Conservation (phyloP, 2,888 invertebrate genomes). For the Rhagonycha fulva region DNA sequence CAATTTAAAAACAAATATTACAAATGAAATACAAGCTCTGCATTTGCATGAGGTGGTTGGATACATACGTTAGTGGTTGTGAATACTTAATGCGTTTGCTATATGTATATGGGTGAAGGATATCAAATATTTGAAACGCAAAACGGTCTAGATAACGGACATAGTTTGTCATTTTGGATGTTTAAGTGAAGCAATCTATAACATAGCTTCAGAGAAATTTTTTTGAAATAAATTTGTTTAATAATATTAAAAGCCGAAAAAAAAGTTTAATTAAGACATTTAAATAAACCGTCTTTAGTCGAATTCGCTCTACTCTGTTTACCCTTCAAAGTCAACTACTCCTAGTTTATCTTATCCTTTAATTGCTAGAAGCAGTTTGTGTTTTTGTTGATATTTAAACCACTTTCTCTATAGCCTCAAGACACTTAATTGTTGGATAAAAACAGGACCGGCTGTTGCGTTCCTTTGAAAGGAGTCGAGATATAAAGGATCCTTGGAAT, state of each 20-base stretch:
- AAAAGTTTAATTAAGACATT: neutral
- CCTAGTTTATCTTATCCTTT: neutral
- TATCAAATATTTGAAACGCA: constrained; percentile 3
- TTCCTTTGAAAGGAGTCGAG: too few species aligned
- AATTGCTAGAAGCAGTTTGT: neutral
- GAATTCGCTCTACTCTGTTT: neutral
- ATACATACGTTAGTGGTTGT: constrained; percentile 1
- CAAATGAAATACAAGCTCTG: constrained; percentile 3
- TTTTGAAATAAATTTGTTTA: neutral
- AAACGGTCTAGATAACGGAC: constrained; percentile 1
- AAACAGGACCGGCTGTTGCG: neutral
- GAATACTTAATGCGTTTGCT: constrained; percentile 6
- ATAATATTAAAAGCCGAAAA: neutral
- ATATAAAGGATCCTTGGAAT: too few species aligned
- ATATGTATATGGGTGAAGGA: constrained; percentile 5
- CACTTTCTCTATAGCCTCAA: neutral
- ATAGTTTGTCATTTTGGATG: neutral
- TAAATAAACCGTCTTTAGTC: neutral
- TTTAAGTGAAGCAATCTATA: neutral
- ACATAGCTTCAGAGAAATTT: neutral
- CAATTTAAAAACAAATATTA: constrained; percentile 1
- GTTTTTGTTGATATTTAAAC: constrained; percentile 2
- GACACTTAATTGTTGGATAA: neutral
- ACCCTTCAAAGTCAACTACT: neutral
- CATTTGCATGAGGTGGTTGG: neutral